These are phyloP conservation scores for Ricordea florida DNA, from an alignment of 92 coral and sea anemone genomes.

Conservation along the genomic window DNA sequence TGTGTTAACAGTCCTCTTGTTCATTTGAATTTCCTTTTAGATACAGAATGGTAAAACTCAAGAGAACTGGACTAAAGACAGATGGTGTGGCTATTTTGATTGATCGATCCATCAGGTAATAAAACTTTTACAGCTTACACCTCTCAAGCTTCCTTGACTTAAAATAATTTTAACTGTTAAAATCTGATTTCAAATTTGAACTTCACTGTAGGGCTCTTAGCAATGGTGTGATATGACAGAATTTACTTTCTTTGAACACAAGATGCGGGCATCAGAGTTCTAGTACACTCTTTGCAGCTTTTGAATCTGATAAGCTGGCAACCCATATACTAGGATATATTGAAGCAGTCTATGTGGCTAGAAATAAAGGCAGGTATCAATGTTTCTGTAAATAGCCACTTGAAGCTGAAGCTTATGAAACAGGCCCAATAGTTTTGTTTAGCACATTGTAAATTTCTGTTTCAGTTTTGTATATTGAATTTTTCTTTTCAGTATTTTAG, in stretches of 20 bases:
- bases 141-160: too few relatives aligned
- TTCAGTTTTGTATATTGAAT: too few relatives aligned
- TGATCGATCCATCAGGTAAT: conserved; percentile 80
- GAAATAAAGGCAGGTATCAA: not conserved
- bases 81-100: conserved; percentile 96
- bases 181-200: too few relatives aligned
- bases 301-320: not conserved
- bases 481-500: conserved; percentile 63
- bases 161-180: too few relatives aligned
- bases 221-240: not conserved
- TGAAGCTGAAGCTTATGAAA: too few relatives aligned
- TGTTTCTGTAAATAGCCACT: not conserved
- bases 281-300: not conserved
- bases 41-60: conserved; percentile 78
- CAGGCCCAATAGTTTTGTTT: too few relatives aligned
- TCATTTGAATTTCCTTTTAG: conserved; percentile 22
- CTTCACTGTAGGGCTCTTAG: not conserved
- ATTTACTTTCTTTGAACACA: not conserved
- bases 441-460: too few relatives aligned
- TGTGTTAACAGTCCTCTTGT: not conserved
- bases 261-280: not conserved
- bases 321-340: too few relatives aligned
- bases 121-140: too few relatives aligned
- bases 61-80: conserved; percentile 87
- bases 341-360: too few relatives aligned